phyloP scores from a whole-genome alignment of 2,888 invertebrate genomes.

The Helleia helle region DNA sequence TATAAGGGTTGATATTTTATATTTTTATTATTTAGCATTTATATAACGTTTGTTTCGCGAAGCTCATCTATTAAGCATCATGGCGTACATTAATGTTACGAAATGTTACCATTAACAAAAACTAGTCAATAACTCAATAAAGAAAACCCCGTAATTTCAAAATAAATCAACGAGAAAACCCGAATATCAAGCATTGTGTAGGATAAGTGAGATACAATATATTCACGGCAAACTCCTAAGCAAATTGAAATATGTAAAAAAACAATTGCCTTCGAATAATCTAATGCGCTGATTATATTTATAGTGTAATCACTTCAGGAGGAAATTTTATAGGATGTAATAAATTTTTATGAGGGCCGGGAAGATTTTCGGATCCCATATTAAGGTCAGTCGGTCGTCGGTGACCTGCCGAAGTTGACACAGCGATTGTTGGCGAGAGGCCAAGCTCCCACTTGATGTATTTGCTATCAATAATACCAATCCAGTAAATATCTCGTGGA shows the following conservation, averaged over 20 bases:
- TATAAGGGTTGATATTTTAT: too few relatives aligned
- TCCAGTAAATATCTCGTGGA: constrained; percentile 34
- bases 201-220: not conserved
- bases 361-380: constrained; percentile 43
- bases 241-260: constrained; percentile 4
- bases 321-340: constrained; percentile 42
- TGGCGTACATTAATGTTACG: too few relatives aligned
- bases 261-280: constrained; percentile 9
- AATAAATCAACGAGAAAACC: not conserved
- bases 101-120: too few relatives aligned
- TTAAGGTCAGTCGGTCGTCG: constrained; percentile 53
- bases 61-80: too few relatives aligned
- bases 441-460: constrained; percentile 28
- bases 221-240: too few relatives aligned
- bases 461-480: constrained; percentile 30
- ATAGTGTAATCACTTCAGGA: constrained; percentile 46
- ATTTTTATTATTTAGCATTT: too few relatives aligned
- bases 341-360: constrained; percentile 52
- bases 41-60: too few relatives aligned
- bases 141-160: too few relatives aligned
- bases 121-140: too few relatives aligned
- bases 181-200: not conserved
- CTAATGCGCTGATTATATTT: constrained; percentile 23
- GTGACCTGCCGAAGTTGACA: constrained; percentile 54
- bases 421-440: constrained; percentile 38